Evolutionary conservation across 2,113 vertebrate genomes (phyloP).

Genomic region (Eidolon helvum): DNA sequence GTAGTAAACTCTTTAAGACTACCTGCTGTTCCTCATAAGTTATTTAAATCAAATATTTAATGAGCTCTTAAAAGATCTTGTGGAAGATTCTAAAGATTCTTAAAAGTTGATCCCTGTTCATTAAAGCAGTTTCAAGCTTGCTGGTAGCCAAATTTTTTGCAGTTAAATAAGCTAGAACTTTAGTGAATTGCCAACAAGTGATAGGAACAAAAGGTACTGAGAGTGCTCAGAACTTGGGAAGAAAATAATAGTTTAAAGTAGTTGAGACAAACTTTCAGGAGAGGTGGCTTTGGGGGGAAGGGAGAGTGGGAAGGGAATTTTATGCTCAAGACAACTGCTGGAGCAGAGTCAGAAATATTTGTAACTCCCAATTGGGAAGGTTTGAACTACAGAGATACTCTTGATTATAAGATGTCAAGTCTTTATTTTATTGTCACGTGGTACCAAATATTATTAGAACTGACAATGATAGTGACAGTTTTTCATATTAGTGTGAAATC

Average conservation of each 20-base stretch:
- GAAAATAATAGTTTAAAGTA: background rate
- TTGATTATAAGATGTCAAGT: slow-evolving; percentile 18
- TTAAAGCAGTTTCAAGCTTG: background rate
- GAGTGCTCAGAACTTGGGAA: background rate
- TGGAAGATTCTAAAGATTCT: background rate
- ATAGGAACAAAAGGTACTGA: background rate
- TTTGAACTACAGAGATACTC: background rate
- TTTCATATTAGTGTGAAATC: slow-evolving; percentile 56
- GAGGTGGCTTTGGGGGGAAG: background rate
- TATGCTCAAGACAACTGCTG: background rate
- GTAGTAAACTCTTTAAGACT: background rate
- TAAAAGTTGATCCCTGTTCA: slow-evolving; percentile 12
- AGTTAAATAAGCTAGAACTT: background rate
- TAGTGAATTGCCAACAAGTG: background rate
- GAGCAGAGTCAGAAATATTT: slow-evolving; percentile 1
- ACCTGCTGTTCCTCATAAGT: background rate
- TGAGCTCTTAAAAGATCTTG: background rate
- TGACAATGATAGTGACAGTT: slow-evolving; percentile 23
- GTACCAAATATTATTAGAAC: slow-evolving; percentile 57
- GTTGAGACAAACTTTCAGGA: background rate
- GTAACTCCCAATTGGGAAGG: background rate
- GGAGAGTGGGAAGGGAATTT: slow-evolving; percentile 3
- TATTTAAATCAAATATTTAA: slow-evolving; percentile 35
- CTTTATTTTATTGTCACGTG: slow-evolving; percentile 27
- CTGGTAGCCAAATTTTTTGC: background rate